phyloP scores from a whole-genome alignment of 2,113 vertebrate species.

The Psephotus haematonotus region DNA sequence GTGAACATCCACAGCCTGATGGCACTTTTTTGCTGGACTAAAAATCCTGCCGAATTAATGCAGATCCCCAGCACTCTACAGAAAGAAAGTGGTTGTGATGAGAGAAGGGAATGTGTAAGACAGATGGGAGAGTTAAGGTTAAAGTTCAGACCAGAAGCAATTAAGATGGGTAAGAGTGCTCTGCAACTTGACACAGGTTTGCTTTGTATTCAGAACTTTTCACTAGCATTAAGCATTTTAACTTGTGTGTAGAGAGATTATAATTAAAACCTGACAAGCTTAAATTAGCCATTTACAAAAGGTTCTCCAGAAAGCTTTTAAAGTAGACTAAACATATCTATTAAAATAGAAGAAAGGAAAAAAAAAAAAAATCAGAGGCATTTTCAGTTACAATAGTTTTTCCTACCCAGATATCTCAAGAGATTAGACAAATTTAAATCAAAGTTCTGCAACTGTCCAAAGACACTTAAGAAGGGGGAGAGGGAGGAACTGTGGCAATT shows the following conservation, averaged over 20 bases:
- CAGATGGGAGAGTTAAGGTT: constrained; percentile 63
- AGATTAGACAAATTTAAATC: constrained; percentile 66
- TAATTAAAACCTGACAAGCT: constrained; percentile 75
- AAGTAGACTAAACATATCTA: constrained; percentile 67
- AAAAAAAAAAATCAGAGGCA: neutral
- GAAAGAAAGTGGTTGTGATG: constrained; percentile 31
- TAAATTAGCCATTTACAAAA: constrained; percentile 71
- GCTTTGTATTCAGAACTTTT: constrained; percentile 72
- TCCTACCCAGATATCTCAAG: constrained; percentile 43
- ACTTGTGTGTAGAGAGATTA: constrained; percentile 67
- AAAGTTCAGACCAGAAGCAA: constrained; percentile 71
- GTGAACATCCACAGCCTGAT: neutral
- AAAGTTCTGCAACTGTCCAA: constrained; percentile 62
- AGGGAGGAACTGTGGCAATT: constrained; percentile 38
- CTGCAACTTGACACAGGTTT: constrained; percentile 71
- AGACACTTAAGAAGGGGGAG: constrained; percentile 30
- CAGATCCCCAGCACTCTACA: neutral
- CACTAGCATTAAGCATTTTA: constrained; percentile 71
- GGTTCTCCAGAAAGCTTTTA: constrained; percentile 71
- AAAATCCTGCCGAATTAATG: constrained; percentile 18
- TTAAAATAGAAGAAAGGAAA: constrained; percentile 49
- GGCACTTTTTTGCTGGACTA: neutral
- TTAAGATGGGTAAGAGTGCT: constrained; percentile 65
- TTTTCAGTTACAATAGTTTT: constrained; percentile 52
- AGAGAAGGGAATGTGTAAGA: constrained; percentile 57